A percentile compares a stretch with the other conserved stretches of the same genome.
These are phyloP conservation scores for Graptemys geographica DNA, from an alignment of 2,797 vertebrate genomes.

Conservation along the genomic window DNA sequence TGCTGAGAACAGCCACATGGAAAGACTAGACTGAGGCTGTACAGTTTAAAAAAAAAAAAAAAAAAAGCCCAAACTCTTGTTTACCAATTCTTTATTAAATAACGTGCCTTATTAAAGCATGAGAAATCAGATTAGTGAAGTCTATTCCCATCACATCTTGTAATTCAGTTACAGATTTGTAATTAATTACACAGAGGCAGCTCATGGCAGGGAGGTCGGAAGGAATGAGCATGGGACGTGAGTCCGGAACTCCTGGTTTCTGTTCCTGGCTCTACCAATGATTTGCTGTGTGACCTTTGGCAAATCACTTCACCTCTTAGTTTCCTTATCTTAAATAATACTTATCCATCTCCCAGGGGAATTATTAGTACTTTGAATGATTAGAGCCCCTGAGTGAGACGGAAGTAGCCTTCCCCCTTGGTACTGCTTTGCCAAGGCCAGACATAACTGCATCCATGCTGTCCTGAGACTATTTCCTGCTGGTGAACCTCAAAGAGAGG, in stretches of 20 bases:
- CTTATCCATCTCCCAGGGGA: background rate
- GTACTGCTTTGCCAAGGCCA: background rate
- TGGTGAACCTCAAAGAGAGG: background rate
- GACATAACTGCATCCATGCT: background rate
- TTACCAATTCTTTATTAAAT: background rate
- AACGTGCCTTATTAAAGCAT: background rate
- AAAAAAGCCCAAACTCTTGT: background rate
- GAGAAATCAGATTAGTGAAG: background rate
- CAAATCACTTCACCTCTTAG: background rate
- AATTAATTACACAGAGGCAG: background rate
- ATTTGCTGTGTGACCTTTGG: background rate
- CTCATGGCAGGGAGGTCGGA: background rate
- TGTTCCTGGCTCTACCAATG: background rate
- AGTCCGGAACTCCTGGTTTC: background rate
- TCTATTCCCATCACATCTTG: background rate
- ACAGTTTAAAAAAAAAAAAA: background rate
- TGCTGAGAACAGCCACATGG: background rate
- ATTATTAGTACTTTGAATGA: background rate
- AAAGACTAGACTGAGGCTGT: background rate
- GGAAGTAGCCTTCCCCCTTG: background rate
- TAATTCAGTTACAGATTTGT: background rate
- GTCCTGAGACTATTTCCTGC: background rate
- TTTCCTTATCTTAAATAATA: background rate
- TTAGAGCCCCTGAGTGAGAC: background rate
- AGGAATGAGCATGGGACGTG: background rate